A percentile compares a stretch with the other conserved stretches of the same genome.
Evolutionary conservation across 2,888 invertebrate species (phyloP).

Genomic region (Eulithis prunata): DNA sequence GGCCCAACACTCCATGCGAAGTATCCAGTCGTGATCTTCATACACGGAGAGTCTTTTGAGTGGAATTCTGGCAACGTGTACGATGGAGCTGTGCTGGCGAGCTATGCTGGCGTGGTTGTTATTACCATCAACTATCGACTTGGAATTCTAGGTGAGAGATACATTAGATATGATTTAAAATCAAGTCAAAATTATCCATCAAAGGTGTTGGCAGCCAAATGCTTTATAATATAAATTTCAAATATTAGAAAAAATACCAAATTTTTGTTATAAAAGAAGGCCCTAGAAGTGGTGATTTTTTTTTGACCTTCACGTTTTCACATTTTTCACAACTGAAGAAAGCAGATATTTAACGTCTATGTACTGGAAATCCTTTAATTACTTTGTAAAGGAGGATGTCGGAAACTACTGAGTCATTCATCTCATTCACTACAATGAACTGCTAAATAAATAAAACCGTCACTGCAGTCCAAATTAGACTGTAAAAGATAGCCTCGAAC

Average conservation of each 20-base stretch:
- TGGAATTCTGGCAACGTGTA: slow-evolving; percentile 99
- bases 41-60: slow-evolving; percentile 97
- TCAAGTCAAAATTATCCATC: too few relatives aligned
- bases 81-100: slow-evolving; percentile 97
- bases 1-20: slow-evolving; percentile 82
- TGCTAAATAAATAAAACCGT: slow-evolving; percentile 37
- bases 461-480: slow-evolving; percentile 38
- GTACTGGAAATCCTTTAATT: slow-evolving; percentile 3
- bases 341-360: not conserved
- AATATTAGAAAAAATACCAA: too few relatives aligned
- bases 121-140: slow-evolving; percentile 98
- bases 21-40: slow-evolving; percentile 94
- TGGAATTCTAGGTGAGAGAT: slow-evolving; percentile 89
- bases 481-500: slow-evolving; percentile 41
- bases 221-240: too few relatives aligned
- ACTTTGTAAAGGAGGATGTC: slow-evolving; percentile 9
- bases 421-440: slow-evolving; percentile 26
- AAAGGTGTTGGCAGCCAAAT: too few relatives aligned
- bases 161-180: too few relatives aligned
- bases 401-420: slow-evolving; percentile 6
- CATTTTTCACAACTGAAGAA: not conserved
- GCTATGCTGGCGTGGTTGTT: slow-evolving; percentile 95
- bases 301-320: too few relatives aligned
- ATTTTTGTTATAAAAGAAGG: not conserved
- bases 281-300: too few relatives aligned